Percentiles rank a stretch among this genome's conserved stretches.
phyloP scores from a whole-genome alignment of 2,888 invertebrate genomes.

The Bellardia pandia region DNA sequence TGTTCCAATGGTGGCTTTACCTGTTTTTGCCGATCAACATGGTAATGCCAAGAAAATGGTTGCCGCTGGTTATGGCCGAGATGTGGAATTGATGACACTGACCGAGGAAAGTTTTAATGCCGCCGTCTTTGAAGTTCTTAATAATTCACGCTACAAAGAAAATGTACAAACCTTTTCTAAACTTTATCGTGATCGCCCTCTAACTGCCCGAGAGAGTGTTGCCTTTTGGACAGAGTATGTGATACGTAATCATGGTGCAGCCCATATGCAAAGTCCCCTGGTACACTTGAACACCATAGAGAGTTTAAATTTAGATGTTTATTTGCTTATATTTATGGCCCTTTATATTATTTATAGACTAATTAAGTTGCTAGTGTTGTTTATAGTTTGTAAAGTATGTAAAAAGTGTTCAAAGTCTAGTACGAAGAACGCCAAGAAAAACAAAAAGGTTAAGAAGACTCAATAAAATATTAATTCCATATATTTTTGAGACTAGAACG shows the following conservation, averaged over 20 bases:
- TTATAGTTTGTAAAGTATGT: constrained; percentile 33
- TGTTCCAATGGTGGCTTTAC: constrained; percentile 84
- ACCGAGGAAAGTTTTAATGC: constrained; percentile 73
- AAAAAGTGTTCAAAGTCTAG: not conserved
- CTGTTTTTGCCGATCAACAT: constrained; percentile 81
- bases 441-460: constrained; percentile 5
- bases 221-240: constrained; percentile 87
- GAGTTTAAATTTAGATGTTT: constrained; percentile 85
- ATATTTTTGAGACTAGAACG: too few relatives aligned
- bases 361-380: constrained; percentile 42
- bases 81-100: constrained; percentile 74
- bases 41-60: constrained; percentile 78
- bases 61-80: constrained; percentile 77
- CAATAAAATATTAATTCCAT: not conserved
- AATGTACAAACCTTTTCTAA: constrained; percentile 83
- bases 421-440: not conserved
- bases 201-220: constrained; percentile 85
- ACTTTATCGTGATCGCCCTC: constrained; percentile 85
- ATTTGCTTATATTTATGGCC: constrained; percentile 72
- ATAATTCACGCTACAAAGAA: constrained; percentile 77
- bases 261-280: constrained; percentile 85
- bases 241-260: constrained; percentile 85
- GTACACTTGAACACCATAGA: constrained; percentile 84
- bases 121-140: constrained; percentile 77
- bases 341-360: constrained; percentile 69